These are phyloP conservation scores for Pogonomyrmex californicus DNA, from an alignment of 1,140 invertebrate species.

Conservation along the genomic window DNA sequence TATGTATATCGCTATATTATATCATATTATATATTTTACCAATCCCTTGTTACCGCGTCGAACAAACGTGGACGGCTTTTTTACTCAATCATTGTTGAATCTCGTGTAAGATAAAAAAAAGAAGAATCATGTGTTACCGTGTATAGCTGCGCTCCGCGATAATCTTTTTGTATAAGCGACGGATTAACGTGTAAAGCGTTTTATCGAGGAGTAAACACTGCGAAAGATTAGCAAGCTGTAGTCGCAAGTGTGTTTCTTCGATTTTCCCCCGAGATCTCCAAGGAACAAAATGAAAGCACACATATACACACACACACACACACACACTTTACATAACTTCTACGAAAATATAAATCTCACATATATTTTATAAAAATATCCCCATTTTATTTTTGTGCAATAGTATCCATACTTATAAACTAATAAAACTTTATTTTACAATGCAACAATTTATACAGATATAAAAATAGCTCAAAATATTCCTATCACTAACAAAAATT, in stretches of 20 bases:
- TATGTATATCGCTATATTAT: constrained; percentile 79
- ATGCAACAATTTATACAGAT: constrained; percentile 39
- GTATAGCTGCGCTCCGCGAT: constrained; percentile 82
- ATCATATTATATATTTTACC: constrained; percentile 84
- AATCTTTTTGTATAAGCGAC: constrained; percentile 83
- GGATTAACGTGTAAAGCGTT: constrained; percentile 79
- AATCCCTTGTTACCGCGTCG: constrained; percentile 84
- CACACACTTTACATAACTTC: constrained; percentile 16
- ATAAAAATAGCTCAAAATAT: constrained; percentile 33
- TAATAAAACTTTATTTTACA: constrained; percentile 67
- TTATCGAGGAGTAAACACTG: constrained; percentile 80
- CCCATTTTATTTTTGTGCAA: constrained; percentile 45
- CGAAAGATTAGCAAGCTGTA: constrained; percentile 81
- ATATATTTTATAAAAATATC: constrained; percentile 43
- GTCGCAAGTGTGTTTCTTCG: constrained; percentile 73
- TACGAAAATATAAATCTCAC: constrained; percentile 28
- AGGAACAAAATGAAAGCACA: background rate
- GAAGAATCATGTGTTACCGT: constrained; percentile 80
- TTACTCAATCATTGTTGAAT: constrained; percentile 86
- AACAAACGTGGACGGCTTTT: constrained; percentile 83
- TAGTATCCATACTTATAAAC: constrained; percentile 19
- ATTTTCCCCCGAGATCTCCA: constrained; percentile 38
- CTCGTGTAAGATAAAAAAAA: constrained; percentile 84
- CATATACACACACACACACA: too few relatives aligned
- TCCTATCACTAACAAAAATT: constrained; percentile 49